Percentiles rank a stretch among this genome's conserved stretches.
These are phyloP conservation scores for Sebastolobus altivelis DNA, from an alignment of 2,797 vertebrate genomes.

Conservation along the genomic window DNA sequence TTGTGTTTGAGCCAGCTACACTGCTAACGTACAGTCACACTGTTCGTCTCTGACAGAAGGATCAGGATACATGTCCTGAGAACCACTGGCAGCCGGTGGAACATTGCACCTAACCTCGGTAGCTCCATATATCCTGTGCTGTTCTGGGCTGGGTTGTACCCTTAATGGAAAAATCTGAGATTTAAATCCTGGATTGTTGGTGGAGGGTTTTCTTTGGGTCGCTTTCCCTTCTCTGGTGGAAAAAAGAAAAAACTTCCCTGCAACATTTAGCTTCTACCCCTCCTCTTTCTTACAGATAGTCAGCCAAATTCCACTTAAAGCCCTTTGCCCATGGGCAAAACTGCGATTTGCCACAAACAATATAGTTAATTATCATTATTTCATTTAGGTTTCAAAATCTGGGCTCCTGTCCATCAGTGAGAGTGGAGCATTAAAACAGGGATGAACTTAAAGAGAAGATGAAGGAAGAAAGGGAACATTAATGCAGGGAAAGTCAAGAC, in stretches of 20 bases:
- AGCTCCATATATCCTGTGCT: constrained; percentile 68
- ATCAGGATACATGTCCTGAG: constrained; percentile 49
- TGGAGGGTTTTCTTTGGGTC: constrained; percentile 80
- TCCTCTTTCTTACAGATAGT: constrained; percentile 60
- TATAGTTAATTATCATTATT: constrained; percentile 60
- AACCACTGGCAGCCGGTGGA: constrained; percentile 55
- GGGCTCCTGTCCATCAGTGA: constrained; percentile 24
- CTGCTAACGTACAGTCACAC: constrained; percentile 40
- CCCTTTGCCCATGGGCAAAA: constrained; percentile 48
- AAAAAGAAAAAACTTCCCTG: constrained; percentile 73
- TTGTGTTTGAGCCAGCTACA: constrained; percentile 13
- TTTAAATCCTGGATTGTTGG: constrained; percentile 77
- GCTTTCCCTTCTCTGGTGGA: constrained; percentile 77
- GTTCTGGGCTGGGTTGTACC: constrained; percentile 65
- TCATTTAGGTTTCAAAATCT: constrained; percentile 47
- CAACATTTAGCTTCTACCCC: constrained; percentile 71
- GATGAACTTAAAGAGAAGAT: constrained; percentile 40
- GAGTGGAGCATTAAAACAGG: constrained; percentile 19
- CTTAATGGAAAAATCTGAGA: constrained; percentile 80
- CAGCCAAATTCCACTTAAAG: constrained; percentile 79
- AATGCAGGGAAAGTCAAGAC: constrained; percentile 74
- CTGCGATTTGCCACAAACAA: constrained; percentile 57
- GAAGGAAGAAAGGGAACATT: constrained; percentile 57
- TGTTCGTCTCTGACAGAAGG: constrained; percentile 46
- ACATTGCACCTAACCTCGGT: constrained; percentile 66